These are phyloP conservation scores for Stegostoma tigrinum DNA, from an alignment of 2,113 vertebrate genomes.

Conservation along the genomic window DNA sequence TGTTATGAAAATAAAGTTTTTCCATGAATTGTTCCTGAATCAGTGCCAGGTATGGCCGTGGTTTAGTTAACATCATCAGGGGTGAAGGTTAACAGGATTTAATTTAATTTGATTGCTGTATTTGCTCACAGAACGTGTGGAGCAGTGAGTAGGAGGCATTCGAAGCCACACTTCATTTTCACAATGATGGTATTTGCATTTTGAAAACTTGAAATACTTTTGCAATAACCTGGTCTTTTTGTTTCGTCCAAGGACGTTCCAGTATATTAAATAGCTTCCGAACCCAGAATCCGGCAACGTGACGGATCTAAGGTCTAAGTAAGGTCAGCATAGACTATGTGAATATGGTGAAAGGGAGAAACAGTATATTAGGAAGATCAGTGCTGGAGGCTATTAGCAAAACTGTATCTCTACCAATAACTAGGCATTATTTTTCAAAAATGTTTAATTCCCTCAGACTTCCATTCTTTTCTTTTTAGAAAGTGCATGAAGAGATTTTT, in stretches of 20 bases:
- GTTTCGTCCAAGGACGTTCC: not conserved
- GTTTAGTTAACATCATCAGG: not conserved
- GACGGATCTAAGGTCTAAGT: not conserved
- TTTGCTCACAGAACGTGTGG: conserved; percentile 10
- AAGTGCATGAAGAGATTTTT: not conserved
- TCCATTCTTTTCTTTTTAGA: not conserved
- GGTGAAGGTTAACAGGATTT: conserved; percentile 33
- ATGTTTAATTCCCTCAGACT: not conserved
- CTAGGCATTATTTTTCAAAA: not conserved
- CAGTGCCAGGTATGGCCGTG: not conserved
- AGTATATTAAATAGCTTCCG: conserved; percentile 20
- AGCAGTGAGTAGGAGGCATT: not conserved
- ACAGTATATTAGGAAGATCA: not conserved
- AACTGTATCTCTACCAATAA: too few species aligned
- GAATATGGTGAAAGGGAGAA: not conserved
- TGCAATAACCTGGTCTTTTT: not conserved
- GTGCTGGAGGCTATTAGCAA: not conserved
- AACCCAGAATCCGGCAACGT: not conserved
- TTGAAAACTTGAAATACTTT: not conserved
- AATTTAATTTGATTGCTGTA: conserved; percentile 22
- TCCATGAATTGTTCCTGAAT: not conserved
- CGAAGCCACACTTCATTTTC: not conserved
- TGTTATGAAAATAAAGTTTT: conserved; percentile 29
- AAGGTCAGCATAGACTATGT: not conserved
- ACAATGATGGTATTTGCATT: conserved; percentile 7